Base-by-base conservation (phyloP, 2,797 vertebrate genomes). In the Acipenser ruthenus region DNA sequence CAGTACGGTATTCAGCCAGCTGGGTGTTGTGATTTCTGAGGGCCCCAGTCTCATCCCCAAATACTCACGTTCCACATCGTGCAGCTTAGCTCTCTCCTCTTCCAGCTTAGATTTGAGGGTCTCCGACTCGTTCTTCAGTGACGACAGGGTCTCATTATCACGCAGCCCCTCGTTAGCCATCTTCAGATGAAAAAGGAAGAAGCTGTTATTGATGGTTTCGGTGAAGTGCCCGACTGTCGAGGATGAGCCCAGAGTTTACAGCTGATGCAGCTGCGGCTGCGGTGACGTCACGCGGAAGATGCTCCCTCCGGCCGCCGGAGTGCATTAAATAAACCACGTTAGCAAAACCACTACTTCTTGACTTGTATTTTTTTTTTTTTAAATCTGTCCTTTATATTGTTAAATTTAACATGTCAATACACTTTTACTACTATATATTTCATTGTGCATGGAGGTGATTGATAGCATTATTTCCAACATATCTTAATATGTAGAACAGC, bases 51-150 rank as follows among this genome's bases (percentile, higher is more conserved):
- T 10, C 60, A 75, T 75, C 78, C 77, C 79, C 78, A 68, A 37
- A 65, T 81, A 93, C 96, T 96, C 80, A 98, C 96, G 67, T 86
- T 98, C 95, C 75, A 94, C 89, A 75, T 98, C 96, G 85, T 88
- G 93, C 69, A 98, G 93, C 84, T 97, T 97, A 51, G 81, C 83
- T 75, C 96, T 81, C 86, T 98, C 96, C 84, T 94, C 93, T 82
- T 99, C 95, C 83, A 98, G 91, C 75, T 93, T 97, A 80, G 88
- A 88, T 87, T 94, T 99, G 77, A 98, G 87, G 77, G 53, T 84
- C 56, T 95, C 95, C 48, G 93, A 93, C 85, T 99, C 95, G 15
- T 64, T 86, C 77, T 91, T 93, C 78, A 99, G 90, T 5, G 90
- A 81, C 6, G 84, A 80, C 87, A 96, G 74, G 65, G 81, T 93